Percentiles rank a stretch among this genome's conserved stretches.
Evolutionary conservation across 2,113 vertebrate species (phyloP).

Genomic region (Seriola aureovittata): DNA sequence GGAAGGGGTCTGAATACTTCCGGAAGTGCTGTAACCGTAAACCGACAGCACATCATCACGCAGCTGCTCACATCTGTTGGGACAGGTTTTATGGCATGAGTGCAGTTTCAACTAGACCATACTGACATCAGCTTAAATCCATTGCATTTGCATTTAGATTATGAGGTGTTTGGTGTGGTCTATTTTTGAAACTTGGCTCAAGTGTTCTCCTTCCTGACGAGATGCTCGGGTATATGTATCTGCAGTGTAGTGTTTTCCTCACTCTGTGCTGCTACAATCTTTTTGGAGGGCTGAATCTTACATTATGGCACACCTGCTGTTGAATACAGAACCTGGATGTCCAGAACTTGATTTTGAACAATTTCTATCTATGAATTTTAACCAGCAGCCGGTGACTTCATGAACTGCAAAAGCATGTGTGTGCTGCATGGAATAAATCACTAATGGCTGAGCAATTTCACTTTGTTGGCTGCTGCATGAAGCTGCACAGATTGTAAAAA

Average conservation of each 20-base stretch:
- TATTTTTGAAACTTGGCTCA: conserved; percentile 1
- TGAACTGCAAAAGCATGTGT: conserved; percentile 4
- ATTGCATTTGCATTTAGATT: conserved; percentile 11
- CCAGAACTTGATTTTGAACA: no score
- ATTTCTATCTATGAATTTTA: neutral
- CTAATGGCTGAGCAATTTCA: conserved; percentile 42
- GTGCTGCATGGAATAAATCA: conserved; percentile 51
- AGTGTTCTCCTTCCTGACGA: neutral
- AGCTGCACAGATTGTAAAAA: conserved; percentile 57
- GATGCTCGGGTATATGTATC: no score
- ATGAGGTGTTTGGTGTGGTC: neutral
- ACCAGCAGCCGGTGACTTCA: neutral
- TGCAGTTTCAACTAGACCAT: neutral
- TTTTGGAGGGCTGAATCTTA: no score
- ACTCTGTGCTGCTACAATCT: no score
- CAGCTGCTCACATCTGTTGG: neutral
- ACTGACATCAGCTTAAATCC: neutral
- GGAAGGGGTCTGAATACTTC: neutral
- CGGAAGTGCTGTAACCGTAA: neutral
- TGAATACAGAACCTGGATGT: no score
- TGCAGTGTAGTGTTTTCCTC: no score
- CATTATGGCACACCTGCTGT: no score
- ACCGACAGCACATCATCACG: neutral
- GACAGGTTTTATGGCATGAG: conserved; percentile 4
- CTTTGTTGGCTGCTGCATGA: conserved; percentile 42